Base-by-base conservation (phyloP, 1,140 invertebrate species). In the Zaprionus camerounensis region DNA sequence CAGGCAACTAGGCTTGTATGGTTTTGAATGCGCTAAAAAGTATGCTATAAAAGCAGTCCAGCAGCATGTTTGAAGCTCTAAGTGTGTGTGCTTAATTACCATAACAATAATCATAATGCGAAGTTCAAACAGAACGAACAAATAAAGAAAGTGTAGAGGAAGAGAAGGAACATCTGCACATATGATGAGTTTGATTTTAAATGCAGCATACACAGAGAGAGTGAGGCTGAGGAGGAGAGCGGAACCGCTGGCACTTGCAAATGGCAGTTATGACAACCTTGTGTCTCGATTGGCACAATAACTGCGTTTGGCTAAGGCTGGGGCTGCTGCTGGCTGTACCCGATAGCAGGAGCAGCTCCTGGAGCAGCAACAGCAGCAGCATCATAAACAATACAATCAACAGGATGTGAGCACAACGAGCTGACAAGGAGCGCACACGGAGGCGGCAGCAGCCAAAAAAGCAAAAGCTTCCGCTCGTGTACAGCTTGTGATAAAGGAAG, bases 361-460 rank as follows among this genome's bases (percentile, higher is more conserved):
- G 61, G 75, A 68, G 57, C 56, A 24, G 46, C 38, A 15, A 15
- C 38, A n/a, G 38, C 31, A 15, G 38, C 41, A 17, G 41, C 70
- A 73, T 77, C 70, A 77, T 77, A 73, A 77, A 73, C 75, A 77
- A 77, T 63, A 77, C 75, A 77, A 73, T 77, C 75, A 77, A 77
- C 70, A 73, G 75, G 75, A 77, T 73, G 75, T 77, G 56, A 66
- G 38, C 69, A 68, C 63, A 77, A 68, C 49, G 57, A 73, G 63
- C 46, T 57, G 57, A 58, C 73, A 65, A 63, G 51, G 38, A 65
- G 36, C 17, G 31, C 41, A 66, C 64, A 63, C 12, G 15, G 15
- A 36, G 24, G 46, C 20, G 12, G 20, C 31, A 26, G 4, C 68
- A 44, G 56, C 36, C 62, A 38, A 65, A 59, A 56, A 20, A 41